Conservation (phyloP, 2,113 vertebrate species). For the Peromyscus californicus region DNA sequence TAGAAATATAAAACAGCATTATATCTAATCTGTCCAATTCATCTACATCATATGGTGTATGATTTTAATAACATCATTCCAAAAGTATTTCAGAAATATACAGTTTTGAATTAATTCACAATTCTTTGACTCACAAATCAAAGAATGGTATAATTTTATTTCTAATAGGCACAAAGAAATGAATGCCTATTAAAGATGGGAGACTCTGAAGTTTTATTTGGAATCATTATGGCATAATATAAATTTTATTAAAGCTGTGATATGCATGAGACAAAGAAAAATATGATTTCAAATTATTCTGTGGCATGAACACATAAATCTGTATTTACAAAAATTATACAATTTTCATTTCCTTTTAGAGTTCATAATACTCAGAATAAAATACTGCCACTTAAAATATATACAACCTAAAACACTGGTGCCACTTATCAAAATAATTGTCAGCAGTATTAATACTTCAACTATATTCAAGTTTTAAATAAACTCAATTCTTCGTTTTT, state of each 20-base stretch:
- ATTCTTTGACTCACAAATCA: constrained; percentile 57
- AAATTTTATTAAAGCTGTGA: constrained; percentile 6
- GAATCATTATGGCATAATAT: not conserved
- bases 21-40: constrained; percentile 39
- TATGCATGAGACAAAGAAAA: not conserved
- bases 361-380: not conserved
- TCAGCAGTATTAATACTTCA: not conserved
- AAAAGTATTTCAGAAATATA: constrained; percentile 61
- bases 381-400: not conserved
- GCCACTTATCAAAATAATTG: constrained; percentile 33
- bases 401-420: not conserved
- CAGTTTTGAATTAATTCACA: constrained; percentile 47
- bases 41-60: constrained; percentile 1
- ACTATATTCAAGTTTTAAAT: not conserved
- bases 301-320: not conserved
- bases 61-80: constrained; percentile 72
- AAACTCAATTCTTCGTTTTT: not conserved
- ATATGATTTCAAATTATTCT: not conserved
- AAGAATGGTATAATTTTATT: constrained; percentile 17
- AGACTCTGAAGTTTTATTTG: not conserved
- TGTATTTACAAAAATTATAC: not conserved
- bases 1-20: constrained; percentile 63
- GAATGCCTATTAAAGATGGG: not conserved
- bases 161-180: not conserved
- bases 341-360: not conserved